Percentiles rank a stretch among this genome's conserved stretches.
Conservation (phyloP, 2,888 invertebrate genomes). For the Elysia crispata region DNA sequence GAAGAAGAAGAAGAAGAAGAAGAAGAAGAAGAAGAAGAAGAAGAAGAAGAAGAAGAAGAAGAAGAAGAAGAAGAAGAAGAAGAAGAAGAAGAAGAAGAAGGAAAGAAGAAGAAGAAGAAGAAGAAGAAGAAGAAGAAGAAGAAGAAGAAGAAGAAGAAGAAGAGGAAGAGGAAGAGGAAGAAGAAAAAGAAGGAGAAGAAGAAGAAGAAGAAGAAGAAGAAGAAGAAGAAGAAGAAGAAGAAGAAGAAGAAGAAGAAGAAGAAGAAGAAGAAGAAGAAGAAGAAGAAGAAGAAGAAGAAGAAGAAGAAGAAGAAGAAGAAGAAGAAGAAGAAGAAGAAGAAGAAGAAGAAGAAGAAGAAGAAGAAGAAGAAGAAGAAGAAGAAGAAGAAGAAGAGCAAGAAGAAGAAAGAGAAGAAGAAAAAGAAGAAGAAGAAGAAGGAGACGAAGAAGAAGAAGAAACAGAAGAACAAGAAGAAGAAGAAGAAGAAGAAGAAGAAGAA, state of each 20-base stretch:
- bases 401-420: slow-evolving; percentile 35
- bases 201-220: neutral
- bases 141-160: neutral
- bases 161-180: neutral
- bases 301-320: neutral
- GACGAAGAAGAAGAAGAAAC: neutral
- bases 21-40: neutral
- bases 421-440: neutral
- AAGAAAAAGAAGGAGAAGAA: neutral
- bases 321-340: neutral
- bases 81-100: neutral
- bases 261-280: slow-evolving; percentile 11
- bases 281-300: neutral
- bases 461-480: no score
- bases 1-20: slow-evolving; percentile 29
- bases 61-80: neutral
- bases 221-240: neutral
- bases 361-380: slow-evolving; percentile 7
- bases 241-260: neutral
- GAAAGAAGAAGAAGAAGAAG: neutral
- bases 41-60: neutral
- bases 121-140: slow-evolving; percentile 10
- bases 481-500: slow-evolving; percentile 19
- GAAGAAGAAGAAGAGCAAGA: slow-evolving; percentile 20
- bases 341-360: neutral